Base-by-base conservation (phyloP, 1,140 invertebrate genomes). In the Lasaia peninsularis region DNA sequence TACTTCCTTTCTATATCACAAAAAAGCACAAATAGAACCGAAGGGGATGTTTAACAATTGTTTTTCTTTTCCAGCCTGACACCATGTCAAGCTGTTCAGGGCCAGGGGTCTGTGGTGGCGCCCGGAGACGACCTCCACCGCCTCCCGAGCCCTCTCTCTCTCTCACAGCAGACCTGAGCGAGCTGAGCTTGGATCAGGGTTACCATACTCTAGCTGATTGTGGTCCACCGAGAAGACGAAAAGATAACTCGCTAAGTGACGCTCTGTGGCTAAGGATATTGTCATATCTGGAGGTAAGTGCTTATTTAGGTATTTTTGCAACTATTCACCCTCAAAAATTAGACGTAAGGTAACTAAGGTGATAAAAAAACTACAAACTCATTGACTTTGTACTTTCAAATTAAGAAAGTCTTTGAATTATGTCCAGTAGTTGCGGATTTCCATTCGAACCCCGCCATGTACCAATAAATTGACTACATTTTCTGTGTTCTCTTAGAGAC, bases 181-280 rank as follows among this genome's bases (percentile, higher is more conserved):
- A 88, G 64, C 92, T 93, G 21, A 93, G 91, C 63, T 78, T 94
- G 16, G 94, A 95, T 77, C 92, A 95, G 75, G 94, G 94, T 6
- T 95, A 95, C 80, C 94, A 94, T 66, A 95, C 94, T 1, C 80
- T 95, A 35, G 92, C 94, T 60, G 71, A 89, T 78, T 62, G 91
- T 81, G 82, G 82, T 8, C 82, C 79, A 9, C 82, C 80, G 0
- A 66, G 82, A 37, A 61, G 82, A 52, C 55, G 79, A 34, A 53
- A 77, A 20, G 80, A 86, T 55, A 78, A 80, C 37, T 79, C 70
- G 0, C 71, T 88, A 0, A 81, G 68, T 56, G 85, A 88, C 62
- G 79, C 80, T 11, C 52, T 88, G 57, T 86, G 81, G 81, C 59
- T 84, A 33, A 83, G 75, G 58, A 84, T 87, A 56, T 59, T 87